Conservation (phyloP, 2,113 vertebrate species). For the Anguilla rostrata region DNA sequence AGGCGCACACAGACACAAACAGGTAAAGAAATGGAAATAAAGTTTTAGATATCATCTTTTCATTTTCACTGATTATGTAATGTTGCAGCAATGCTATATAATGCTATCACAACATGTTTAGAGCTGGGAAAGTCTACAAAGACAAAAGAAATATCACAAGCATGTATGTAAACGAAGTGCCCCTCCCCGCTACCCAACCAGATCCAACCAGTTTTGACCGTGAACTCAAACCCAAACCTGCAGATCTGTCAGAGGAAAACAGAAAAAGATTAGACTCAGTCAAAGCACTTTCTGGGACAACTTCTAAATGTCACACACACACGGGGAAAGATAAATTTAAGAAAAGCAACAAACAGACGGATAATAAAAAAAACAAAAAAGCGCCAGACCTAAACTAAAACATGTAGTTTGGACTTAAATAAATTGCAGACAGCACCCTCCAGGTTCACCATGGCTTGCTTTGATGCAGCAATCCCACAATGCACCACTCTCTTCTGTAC, state of each 20-base stretch:
- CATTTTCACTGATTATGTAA: too few relatives aligned
- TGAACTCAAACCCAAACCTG: constrained; percentile 21
- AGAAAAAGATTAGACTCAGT: constrained; percentile 16
- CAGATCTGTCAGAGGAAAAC: constrained; percentile 59
- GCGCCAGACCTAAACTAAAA: constrained; percentile 27
- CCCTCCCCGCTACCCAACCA: constrained; percentile 32
- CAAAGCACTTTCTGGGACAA: constrained; percentile 42
- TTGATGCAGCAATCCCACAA: too few relatives aligned
- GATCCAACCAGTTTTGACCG: constrained; percentile 73
- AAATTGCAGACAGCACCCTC: background rate
- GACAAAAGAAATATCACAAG: background rate
- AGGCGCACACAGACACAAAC: too few relatives aligned
- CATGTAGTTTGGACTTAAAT: background rate
- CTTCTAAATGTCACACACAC: constrained; percentile 45
- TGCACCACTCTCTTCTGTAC: too few relatives aligned
- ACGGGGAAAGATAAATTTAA: background rate
- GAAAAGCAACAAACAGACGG: background rate
- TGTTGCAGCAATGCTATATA: too few relatives aligned
- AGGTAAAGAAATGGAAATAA: too few relatives aligned
- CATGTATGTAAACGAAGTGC: too few relatives aligned
- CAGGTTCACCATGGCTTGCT: too few relatives aligned
- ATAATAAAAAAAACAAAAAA: constrained; percentile 37
- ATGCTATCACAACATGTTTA: too few relatives aligned
- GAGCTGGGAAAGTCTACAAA: background rate
- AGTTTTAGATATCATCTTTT: too few relatives aligned